phyloP scores from a whole-genome alignment of 2,888 invertebrate genomes.

The Tenthredo notha region DNA sequence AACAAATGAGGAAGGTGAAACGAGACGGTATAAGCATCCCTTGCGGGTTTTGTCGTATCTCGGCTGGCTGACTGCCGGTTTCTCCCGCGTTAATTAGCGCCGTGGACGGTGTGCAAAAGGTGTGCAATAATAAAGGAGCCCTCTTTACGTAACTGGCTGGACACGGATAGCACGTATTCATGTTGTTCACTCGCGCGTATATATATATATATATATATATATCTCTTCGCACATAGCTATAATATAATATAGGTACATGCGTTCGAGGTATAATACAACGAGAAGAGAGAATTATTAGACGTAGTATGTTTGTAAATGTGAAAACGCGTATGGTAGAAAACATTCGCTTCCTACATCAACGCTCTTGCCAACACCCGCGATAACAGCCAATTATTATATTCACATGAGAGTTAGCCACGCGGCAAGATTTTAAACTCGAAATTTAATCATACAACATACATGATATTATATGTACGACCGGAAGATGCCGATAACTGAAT shows the following conservation, averaged over 20 bases:
- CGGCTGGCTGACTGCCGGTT: conserved; percentile 75
- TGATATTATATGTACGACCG: neutral
- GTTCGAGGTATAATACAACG: neutral
- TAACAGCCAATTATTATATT: neutral
- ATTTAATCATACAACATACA: neutral
- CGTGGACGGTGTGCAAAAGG: conserved; percentile 68
- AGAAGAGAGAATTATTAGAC: conserved; percentile 13
- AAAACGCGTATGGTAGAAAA: neutral
- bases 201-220: conserved; percentile 45
- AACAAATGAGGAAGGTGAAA: conserved; percentile 32
- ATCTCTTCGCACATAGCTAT: conserved; percentile 50
- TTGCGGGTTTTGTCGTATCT: conserved; percentile 63
- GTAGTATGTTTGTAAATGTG: conserved; percentile 16
- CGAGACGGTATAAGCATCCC: conserved; percentile 29
- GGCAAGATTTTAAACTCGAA: neutral
- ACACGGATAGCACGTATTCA: conserved; percentile 55
- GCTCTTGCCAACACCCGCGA: neutral
- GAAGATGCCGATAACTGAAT: neutral
- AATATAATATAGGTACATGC: neutral
- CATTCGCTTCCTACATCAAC: conserved; percentile 17
- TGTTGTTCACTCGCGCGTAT: conserved; percentile 53
- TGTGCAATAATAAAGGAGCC: conserved; percentile 75
- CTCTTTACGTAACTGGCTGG: conserved; percentile 72
- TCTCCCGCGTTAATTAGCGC: conserved; percentile 75
- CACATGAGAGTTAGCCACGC: neutral